phyloP scores from a whole-genome alignment of 2,113 vertebrate species.

The Charadrius vociferus region DNA sequence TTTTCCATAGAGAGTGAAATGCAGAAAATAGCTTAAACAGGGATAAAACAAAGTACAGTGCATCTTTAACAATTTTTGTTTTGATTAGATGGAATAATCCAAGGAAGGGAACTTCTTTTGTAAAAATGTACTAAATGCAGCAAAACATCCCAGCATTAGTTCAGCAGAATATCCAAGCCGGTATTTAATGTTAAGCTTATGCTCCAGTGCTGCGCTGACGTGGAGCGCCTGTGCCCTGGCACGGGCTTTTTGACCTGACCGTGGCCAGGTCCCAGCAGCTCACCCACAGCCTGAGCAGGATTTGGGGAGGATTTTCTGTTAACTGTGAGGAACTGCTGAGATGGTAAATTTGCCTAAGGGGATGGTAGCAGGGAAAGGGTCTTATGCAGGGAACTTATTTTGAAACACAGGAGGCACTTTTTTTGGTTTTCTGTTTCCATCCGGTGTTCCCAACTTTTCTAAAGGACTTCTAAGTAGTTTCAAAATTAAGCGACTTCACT shows the following conservation, averaged over 20 bases:
- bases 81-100: background rate
- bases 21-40: background rate
- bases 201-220: background rate
- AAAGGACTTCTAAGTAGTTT: constrained; percentile 34
- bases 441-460: background rate
- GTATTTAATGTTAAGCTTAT: background rate
- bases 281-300: background rate
- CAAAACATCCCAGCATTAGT: background rate
- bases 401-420: constrained; percentile 39
- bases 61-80: background rate
- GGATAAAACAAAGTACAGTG: background rate
- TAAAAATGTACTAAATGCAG: background rate
- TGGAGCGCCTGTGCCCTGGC: background rate
- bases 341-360: constrained; percentile 24
- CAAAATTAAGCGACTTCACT: constrained; percentile 34
- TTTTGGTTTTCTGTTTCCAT: constrained; percentile 35
- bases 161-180: background rate
- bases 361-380: constrained; percentile 17
- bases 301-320: background rate
- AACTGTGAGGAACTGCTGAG: background rate
- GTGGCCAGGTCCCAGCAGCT: background rate
- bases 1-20: background rate
- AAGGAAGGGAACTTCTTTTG: background rate
- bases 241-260: background rate
- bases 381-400: background rate